These are phyloP conservation scores for Coryphaenoides rupestris DNA, from an alignment of 2,113 vertebrate species.

Conservation along the genomic window DNA sequence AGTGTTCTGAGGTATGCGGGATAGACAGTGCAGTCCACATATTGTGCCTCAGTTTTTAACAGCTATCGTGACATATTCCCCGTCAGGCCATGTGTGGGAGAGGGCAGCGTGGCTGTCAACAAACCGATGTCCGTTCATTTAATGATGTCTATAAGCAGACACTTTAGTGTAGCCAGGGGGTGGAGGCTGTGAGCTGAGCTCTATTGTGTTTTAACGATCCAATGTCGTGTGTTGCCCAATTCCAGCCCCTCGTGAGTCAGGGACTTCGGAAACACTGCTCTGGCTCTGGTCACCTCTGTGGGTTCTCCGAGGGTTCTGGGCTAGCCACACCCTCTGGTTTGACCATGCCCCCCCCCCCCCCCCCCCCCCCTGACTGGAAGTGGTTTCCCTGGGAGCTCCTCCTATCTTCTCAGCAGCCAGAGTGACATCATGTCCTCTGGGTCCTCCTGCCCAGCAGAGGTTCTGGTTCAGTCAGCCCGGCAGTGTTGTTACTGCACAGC, in stretches of 20 bases:
- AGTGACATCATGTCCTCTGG: slow-evolving; percentile 48
- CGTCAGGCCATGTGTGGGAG: no score
- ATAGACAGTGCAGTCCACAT: no score
- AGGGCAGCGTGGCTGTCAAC: no score
- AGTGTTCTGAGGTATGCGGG: no score
- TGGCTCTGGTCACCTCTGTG: slow-evolving; percentile 14
- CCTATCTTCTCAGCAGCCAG: slow-evolving; percentile 38
- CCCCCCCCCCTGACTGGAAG: slow-evolving; percentile 15
- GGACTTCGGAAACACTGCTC: slow-evolving; percentile 22
- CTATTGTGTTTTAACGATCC: slow-evolving; percentile 3
- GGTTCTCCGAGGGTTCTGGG: slow-evolving; percentile 46
- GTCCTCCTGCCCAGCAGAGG: no score
- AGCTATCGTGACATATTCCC: no score
- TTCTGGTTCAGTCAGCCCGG: no score
- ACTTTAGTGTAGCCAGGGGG: background rate
- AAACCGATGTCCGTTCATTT: no score
- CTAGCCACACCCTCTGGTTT: slow-evolving; percentile 65
- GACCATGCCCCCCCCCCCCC: no score
- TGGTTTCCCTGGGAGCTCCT: slow-evolving; percentile 17
- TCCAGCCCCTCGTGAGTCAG: slow-evolving; percentile 20
- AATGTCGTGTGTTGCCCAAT: slow-evolving; percentile 39
- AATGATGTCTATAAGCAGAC: no score
- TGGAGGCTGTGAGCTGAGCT: slow-evolving; percentile 17
- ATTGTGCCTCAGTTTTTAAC: no score
- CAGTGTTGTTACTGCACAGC: no score